These are phyloP conservation scores for Cantharis lateralis DNA, from an alignment of 2,888 invertebrate species.

Conservation along the genomic window DNA sequence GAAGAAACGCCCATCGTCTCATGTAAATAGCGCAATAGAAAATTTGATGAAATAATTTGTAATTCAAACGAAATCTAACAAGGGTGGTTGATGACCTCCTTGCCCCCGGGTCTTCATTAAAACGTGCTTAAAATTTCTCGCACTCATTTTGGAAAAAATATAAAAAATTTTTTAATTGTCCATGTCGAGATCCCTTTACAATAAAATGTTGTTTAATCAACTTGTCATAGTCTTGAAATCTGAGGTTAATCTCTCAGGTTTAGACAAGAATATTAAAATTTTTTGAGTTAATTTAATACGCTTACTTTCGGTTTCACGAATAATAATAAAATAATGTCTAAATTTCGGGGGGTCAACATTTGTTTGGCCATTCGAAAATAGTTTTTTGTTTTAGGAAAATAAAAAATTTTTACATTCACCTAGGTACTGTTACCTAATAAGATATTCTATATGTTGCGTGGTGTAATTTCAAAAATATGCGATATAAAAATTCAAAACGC, in stretches of 20 bases:
- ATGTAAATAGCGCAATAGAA: neutral
- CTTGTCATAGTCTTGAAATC: neutral
- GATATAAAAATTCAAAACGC: slow-evolving; percentile 31
- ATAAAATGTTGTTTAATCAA: neutral
- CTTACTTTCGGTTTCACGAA: neutral
- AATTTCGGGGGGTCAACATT: neutral
- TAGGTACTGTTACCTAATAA: slow-evolving; percentile 9
- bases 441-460: slow-evolving; percentile 4
- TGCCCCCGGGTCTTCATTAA: neutral
- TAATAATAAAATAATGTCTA: neutral
- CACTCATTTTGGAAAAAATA: neutral
- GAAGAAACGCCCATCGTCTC: neutral
- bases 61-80: neutral
- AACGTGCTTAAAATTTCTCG: neutral
- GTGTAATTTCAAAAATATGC: slow-evolving; percentile 28
- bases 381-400: neutral
- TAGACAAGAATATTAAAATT: neutral
- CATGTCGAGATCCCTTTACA: neutral
- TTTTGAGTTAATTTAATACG: neutral
- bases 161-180: neutral
- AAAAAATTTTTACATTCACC: neutral
- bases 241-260: neutral
- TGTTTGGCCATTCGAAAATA: neutral
- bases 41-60: neutral
- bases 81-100: neutral